Evolutionary conservation across 2,888 invertebrate species (phyloP).

Genomic region (Philereme vetulata): DNA sequence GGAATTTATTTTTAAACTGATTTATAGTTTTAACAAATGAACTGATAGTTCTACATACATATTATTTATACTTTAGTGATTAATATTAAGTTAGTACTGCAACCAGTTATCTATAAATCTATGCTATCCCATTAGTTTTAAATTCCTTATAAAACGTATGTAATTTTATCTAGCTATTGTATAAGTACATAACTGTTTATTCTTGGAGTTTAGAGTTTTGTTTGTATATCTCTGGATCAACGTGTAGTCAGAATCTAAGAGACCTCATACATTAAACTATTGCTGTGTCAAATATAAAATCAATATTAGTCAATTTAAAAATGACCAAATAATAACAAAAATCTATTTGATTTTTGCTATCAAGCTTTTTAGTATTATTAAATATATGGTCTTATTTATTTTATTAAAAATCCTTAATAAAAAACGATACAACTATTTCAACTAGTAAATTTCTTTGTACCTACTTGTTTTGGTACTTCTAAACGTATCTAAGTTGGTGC

Average conservation of each 20-base stretch:
- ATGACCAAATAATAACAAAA: too few species aligned
- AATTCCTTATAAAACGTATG: constrained; percentile 3
- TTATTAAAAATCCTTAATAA: too few species aligned
- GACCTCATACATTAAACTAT: not conserved
- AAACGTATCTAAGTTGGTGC: constrained; percentile 21
- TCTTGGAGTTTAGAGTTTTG: not conserved
- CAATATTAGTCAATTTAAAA: not conserved
- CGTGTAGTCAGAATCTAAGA: not conserved
- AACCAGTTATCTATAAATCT: constrained; percentile 20
- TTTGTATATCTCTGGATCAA: not conserved
- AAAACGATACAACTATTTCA: too few species aligned
- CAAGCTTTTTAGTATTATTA: too few species aligned
- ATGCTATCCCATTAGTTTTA: constrained; percentile 11
- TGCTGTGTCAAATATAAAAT: not conserved
- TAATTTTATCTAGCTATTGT: constrained; percentile 4
- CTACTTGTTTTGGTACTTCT: constrained; percentile 2
- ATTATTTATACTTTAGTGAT: constrained; percentile 24
- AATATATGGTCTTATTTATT: too few species aligned
- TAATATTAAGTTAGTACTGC: constrained; percentile 23
- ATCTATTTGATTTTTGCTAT: too few species aligned
- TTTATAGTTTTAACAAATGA: constrained; percentile 24
- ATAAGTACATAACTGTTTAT: constrained; percentile 1
- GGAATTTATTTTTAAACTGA: constrained; percentile 15
- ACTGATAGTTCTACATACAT: constrained; percentile 34
- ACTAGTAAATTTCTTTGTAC: not conserved